Base-by-base conservation (phyloP, 2,113 vertebrate species). In the Ardeotis arabs region DNA sequence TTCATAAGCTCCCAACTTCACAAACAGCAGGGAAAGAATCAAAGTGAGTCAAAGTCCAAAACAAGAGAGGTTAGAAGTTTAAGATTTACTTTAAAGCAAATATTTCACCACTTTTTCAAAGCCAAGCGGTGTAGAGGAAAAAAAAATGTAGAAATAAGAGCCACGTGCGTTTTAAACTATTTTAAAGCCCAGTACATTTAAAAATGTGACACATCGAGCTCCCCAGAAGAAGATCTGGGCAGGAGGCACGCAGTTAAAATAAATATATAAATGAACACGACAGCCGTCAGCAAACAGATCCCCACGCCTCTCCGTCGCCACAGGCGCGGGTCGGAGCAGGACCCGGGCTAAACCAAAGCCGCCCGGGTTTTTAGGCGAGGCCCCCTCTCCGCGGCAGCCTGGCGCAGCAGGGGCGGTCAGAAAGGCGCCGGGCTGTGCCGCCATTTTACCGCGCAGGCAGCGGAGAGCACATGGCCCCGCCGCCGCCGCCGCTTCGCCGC, bases 1-100 rank as follows among this genome's bases (percentile, higher is more conserved):
- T 23, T 63, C 16, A 37, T 78, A 90, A 86, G 22, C 27, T 24
- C 67, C 33, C 19, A 72, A 5, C 45, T 64, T 37, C 1, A 10
- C 83, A 87, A 96, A 89, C 52, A 84, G 23, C 29, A n/a, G 10
- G 14, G 44, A 35, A 74, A 90, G 56, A 88, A 86, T 80, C 83
- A 52, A 89, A 88, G 37, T 2, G 15, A 95, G 23, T 25, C 94
- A 93, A 97, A 95, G 94, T 96, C 60, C 92, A 22, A 68, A 60
- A 16, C 2, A 16, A 39, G 66, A 56, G 10, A 67, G 7, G 23
- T 17, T 69, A 0, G 0, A 92, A 81, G 79, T 96, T 96, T 94
- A 93, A 81, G 86, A 86, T 93, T 97, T 93, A 90, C 90, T 92
- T 93, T 28, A 58, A 75, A 96, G 83, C 66, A 97, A 96, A 95